Conservation (phyloP, 1,140 invertebrate genomes). For the Gonatopus flavifemur region DNA sequence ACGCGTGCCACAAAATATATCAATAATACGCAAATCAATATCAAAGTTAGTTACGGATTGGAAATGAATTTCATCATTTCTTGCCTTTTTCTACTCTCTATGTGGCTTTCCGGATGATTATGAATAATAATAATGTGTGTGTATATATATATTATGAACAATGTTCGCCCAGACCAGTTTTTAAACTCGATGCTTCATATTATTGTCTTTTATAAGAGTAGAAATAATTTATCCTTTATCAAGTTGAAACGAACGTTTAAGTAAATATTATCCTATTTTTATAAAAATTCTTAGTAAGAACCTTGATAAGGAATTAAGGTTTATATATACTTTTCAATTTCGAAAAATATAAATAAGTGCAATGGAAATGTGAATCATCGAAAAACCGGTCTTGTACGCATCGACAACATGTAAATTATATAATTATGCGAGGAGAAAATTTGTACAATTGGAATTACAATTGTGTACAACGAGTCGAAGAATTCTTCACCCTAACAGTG, state of each 20-base stretch:
- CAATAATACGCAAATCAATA: conserved; percentile 6
- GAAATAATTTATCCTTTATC: conserved; percentile 11
- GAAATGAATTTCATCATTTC: conserved; percentile 35
- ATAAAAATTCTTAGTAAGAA: conserved; percentile 28
- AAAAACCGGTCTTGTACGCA: conserved; percentile 33
- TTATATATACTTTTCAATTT: conserved; percentile 24
- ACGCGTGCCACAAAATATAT: conserved; percentile 17
- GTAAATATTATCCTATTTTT: conserved; percentile 24
- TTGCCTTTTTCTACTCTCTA: conserved; percentile 45
- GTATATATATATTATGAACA: conserved; percentile 32
- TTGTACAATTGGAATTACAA: no score
- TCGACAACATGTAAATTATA: conserved; percentile 29
- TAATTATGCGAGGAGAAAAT: no score
- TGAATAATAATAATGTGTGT: conserved; percentile 31
- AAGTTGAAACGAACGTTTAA: conserved; percentile 16
- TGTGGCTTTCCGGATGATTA: conserved; percentile 40
- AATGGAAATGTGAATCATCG: conserved; percentile 1
- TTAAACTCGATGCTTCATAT: no score
- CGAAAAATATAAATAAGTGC: not conserved
- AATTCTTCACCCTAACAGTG: no score
- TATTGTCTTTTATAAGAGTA: conserved; percentile 16
- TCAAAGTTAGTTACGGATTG: conserved; percentile 21
- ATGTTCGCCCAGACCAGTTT: conserved; percentile 35
- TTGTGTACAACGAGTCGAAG: no score
- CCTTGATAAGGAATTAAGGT: conserved; percentile 14